Evolutionary conservation across 2,888 invertebrate species (phyloP), one percentile per base, ranked within the genome.

Genomic region (Scrobipalpa costella): DNA sequence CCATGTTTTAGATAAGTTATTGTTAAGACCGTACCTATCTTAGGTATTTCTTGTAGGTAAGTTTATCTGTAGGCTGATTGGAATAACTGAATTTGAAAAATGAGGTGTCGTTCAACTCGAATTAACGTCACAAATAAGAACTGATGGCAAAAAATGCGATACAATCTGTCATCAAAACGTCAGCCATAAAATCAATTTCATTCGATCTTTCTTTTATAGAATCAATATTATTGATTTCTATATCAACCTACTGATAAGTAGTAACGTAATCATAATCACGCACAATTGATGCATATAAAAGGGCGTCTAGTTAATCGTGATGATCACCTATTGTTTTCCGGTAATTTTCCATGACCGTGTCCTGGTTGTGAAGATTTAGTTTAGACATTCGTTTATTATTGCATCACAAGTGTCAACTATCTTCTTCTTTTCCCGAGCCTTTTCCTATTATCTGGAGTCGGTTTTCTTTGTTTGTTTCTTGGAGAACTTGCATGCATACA

Each of bases 111-210:
- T 50, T 19, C 17, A 21, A 17, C 19, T 50, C 15, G 15, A 44
- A 44, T n/a, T 44, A 44, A 50, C 50, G 50, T 50, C 50, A 50
- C 50, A 50, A 21, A 50, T 40, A 13, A 44, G 44, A 44, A 15
- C 44, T 15, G 1, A 44, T 5, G 9, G n/a, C n/a, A 44, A 44
- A 44, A 44, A 44, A 44, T n/a, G 9, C 44, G 44, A 15, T n/a
- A 5, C n/a, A 44, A 44, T 44, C 0, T 15, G 44, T 44, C 15
- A 44, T 44, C 44, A 44, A 27, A 44, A n/a, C 44, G 15, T 44
- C 44, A 15, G 44, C 15, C 44, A 44, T 6, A n/a, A n/a, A 44
- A 44, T 44, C 1, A 36, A 1, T 27, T 27, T 27, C 2, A 3
- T 5, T 27, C 27, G 2, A 27, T 27, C 2, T 3, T 27, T 3